Evolutionary conservation across 2,797 vertebrate species (phyloP), one percentile per base, ranked within the genome.

Genomic region (Sardinella longiceps): DNA sequence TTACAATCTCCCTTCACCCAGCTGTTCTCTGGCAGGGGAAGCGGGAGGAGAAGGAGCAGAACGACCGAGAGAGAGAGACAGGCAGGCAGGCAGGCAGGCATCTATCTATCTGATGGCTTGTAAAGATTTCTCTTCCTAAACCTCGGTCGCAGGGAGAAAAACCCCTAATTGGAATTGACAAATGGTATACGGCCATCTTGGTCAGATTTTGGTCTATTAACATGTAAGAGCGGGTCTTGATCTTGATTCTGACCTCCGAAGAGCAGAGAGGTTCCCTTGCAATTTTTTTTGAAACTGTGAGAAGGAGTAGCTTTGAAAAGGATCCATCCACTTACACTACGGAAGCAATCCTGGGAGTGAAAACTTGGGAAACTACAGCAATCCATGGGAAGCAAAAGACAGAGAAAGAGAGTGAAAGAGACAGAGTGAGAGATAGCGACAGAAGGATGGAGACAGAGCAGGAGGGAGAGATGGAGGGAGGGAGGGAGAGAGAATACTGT

Each of bases 111-210:
- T 81, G 86, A 88, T 83, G 46, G 80, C 83, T 89, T 77, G 84
- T 88, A 88, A 90, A 87, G 86, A 90, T 88, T 88, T 88, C 86
- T 85, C 66, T 82, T 85, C 82, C 81, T 50, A 82, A 86, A 86
- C 83, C 83, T 53, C 28, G 39, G 80, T 81, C 77, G 46, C 82
- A 63, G 23, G 83, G 74, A 80, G 66, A 83, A 33, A 82, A 86
- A 88, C 81, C 53, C 53, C 74, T 90, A 91, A 91, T 91, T 92
- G 91, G 89, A 91, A 93, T 90, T 90, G 93, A 92, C 90, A 90
- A 88, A 87, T 88, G 23, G 84, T 70, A n/a, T n/a, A 45, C 11
- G 43, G 87, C 82, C 86, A 86, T 86, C 82, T 37, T 51, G 43
- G 80, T 45, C 81, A 81, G 30, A 84, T 37, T n/a, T 2, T 14